Conservation (phyloP, 1,140 invertebrate genomes). For the Drosophila orena region DNA sequence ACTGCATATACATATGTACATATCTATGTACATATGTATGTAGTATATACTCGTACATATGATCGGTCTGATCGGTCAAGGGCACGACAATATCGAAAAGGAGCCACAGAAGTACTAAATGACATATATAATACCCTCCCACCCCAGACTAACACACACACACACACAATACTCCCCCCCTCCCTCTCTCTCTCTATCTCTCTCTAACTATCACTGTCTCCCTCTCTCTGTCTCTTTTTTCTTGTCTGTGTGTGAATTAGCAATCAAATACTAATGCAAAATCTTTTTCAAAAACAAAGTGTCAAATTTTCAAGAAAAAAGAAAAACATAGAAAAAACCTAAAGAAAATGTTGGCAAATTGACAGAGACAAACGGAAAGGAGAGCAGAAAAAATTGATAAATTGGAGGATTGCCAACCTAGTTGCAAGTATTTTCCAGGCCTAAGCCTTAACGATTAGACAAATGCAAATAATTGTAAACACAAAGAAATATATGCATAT, state of each 20-base stretch:
- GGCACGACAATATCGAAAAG: constrained; percentile 55
- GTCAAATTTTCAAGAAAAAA: constrained; percentile 57
- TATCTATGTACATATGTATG: constrained; percentile 7
- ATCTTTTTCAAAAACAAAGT: constrained; percentile 50
- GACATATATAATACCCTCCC: constrained; percentile 21
- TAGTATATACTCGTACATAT: constrained; percentile 3
- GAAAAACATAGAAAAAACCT: constrained; percentile 3
- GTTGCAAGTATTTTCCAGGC: constrained; percentile 51
- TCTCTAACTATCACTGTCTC: constrained; percentile 2
- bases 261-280: constrained; percentile 32
- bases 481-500: constrained; percentile 44
- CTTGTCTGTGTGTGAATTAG: constrained; percentile 42
- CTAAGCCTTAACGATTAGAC: constrained; percentile 39
- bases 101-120: constrained; percentile 16
- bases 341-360: constrained; percentile 32
- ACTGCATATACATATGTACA: constrained; percentile 8
- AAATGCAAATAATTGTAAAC: constrained; percentile 31
- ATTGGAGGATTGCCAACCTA: constrained; percentile 48
- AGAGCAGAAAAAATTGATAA: constrained; percentile 17
- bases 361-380: constrained; percentile 1
- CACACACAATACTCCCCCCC: constrained; percentile 6
- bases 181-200: constrained; percentile 12
- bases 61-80: constrained; percentile 43
- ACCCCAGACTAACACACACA: constrained; percentile 24
- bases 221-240: constrained; percentile 11